A percentile compares a stretch with the other conserved stretches of the same genome.
Evolutionary conservation across 2,888 invertebrate genomes (phyloP).

Genomic region (Rhagium mordax): DNA sequence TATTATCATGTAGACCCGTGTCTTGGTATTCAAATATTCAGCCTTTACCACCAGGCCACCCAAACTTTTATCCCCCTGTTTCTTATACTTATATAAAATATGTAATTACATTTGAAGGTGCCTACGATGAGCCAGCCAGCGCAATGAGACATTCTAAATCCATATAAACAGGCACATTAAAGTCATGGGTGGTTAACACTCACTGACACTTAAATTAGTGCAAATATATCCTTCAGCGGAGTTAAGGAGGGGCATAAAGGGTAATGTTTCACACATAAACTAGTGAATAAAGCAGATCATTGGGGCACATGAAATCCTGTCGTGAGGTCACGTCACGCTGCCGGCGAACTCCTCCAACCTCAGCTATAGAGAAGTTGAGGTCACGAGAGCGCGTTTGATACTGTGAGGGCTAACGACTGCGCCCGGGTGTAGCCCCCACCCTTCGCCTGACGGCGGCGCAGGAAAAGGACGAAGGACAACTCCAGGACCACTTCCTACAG

Average conservation of each 20-base stretch:
- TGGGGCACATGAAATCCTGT: conserved; percentile 34
- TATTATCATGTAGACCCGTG: conserved; percentile 24
- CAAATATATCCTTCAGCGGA: conserved; percentile 5
- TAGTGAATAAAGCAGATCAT: not conserved
- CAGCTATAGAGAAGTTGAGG: conserved; percentile 46
- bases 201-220: conserved; percentile 34
- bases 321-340: conserved; percentile 32
- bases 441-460: conserved; percentile 62
- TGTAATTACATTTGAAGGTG: conserved; percentile 45
- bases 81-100: not conserved
- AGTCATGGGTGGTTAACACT: conserved; percentile 34
- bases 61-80: not conserved
- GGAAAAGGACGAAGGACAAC: conserved; percentile 55
- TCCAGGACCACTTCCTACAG: conserved; percentile 52
- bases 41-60: not conserved
- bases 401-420: conserved; percentile 68
- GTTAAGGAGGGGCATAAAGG: not conserved
- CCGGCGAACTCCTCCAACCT: conserved; percentile 35
- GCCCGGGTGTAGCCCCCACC: conserved; percentile 70
- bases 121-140: conserved; percentile 34
- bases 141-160: conserved; percentile 37
- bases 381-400: conserved; percentile 62
- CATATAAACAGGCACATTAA: conserved; percentile 41
- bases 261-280: conserved; percentile 10
- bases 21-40: conserved; percentile 42